Evolutionary conservation across 2,888 invertebrate genomes (phyloP).

Genomic region (Drosophila greeni): DNA sequence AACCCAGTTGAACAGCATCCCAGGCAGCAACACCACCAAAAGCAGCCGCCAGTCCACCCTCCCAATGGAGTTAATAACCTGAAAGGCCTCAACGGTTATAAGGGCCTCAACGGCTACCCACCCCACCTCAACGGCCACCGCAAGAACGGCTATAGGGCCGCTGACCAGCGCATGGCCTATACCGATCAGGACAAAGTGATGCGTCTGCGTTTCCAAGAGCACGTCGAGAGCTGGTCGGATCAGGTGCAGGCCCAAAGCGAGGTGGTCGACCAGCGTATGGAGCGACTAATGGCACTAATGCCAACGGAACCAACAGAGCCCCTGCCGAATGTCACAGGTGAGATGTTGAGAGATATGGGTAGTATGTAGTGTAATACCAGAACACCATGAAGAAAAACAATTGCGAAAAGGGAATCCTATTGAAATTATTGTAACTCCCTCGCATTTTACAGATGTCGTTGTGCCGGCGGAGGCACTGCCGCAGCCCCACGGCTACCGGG

Average conservation of each 20-base stretch:
- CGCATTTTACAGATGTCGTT: background rate
- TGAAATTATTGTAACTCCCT: background rate
- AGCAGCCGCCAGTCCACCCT: too few relatives aligned
- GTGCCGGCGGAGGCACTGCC: background rate
- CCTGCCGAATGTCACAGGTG: slow-evolving; percentile 12
- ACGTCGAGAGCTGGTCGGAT: background rate
- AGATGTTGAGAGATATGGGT: background rate
- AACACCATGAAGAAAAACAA: background rate
- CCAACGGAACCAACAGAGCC: background rate
- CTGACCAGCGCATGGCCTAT: slow-evolving; percentile 5
- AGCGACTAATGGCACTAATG: background rate
- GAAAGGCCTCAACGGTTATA: slow-evolving; percentile 11
- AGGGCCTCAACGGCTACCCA: background rate
- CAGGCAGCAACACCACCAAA: background rate
- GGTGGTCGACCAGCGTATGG: background rate
- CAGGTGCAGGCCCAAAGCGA: background rate
- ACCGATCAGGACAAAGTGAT: slow-evolving; percentile 13
- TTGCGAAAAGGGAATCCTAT: background rate
- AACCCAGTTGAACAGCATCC: slow-evolving; percentile 1
- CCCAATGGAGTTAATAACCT: too few relatives aligned
- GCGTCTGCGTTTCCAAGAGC: slow-evolving; percentile 4
- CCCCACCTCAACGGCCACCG: background rate
- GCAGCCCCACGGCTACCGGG: slow-evolving; percentile 26
- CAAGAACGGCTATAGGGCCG: slow-evolving; percentile 9
- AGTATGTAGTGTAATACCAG: background rate